Evolutionary conservation across 1,140 invertebrate species (phyloP).

Genomic region (Paraescarpia echinospica): DNA sequence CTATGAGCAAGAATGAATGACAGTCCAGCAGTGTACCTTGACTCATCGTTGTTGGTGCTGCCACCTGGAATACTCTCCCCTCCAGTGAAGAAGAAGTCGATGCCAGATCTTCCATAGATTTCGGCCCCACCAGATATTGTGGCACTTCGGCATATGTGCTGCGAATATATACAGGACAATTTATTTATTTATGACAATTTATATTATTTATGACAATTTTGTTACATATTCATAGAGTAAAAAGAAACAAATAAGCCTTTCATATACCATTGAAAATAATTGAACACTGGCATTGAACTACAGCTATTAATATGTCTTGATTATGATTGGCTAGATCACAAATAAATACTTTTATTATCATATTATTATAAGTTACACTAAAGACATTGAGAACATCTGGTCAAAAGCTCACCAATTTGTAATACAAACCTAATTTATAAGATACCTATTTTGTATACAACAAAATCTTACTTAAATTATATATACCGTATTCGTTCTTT

Average conservation of each 20-base stretch:
- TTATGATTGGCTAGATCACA: too few species aligned
- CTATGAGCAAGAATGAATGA: background rate
- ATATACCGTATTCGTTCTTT: too few species aligned
- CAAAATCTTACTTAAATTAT: too few species aligned
- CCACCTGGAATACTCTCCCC: slow-evolving; percentile 26
- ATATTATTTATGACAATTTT: too few species aligned
- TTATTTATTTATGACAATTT: too few species aligned
- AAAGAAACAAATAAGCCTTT: background rate
- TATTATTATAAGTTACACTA: too few species aligned
- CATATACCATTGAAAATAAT: background rate
- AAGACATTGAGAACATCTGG: too few species aligned
- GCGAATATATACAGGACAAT: slow-evolving; percentile 11
- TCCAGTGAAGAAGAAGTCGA: slow-evolving; percentile 61
- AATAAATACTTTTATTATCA: too few species aligned
- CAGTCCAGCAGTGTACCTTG: slow-evolving; percentile 20
- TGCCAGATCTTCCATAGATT: slow-evolving; percentile 70
- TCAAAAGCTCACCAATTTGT: too few species aligned
- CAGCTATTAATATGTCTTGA: background rate
- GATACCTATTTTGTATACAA: too few species aligned
- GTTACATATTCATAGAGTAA: background rate
- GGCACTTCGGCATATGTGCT: slow-evolving; percentile 56
- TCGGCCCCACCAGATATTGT: slow-evolving; percentile 68
- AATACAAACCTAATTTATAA: too few species aligned
- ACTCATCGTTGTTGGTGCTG: slow-evolving; percentile 23
- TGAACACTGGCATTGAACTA: background rate